A percentile compares a stretch with the other conserved stretches of the same genome.
These are phyloP conservation scores for Trissolcus japonicus DNA, from an alignment of 2,888 invertebrate genomes.

Conservation along the genomic window DNA sequence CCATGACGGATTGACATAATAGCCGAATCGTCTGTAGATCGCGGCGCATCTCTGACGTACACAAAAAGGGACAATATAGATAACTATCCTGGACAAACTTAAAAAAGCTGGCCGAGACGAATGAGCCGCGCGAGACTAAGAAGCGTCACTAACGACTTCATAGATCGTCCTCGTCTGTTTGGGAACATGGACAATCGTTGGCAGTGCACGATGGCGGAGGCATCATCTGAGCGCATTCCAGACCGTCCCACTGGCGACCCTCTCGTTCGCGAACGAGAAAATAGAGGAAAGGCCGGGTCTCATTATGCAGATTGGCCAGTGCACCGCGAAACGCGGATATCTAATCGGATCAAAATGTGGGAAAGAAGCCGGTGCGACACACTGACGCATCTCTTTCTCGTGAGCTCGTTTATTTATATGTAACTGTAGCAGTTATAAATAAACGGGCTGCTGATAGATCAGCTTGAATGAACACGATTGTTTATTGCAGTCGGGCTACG, in stretches of 20 bases:
- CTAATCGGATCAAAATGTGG: constrained; percentile 67
- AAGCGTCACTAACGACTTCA: constrained; percentile 73
- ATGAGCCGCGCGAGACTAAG: constrained; percentile 53
- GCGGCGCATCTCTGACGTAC: constrained; percentile 25
- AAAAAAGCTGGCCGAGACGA: constrained; percentile 49
- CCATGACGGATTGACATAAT: constrained; percentile 19
- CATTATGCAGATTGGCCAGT: constrained; percentile 62
- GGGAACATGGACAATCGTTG: constrained; percentile 44
- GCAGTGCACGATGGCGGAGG: constrained; percentile 40
- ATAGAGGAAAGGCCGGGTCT: constrained; percentile 58
- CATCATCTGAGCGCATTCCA: constrained; percentile 48
- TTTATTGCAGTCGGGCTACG: no score
- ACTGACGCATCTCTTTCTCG: constrained; percentile 28
- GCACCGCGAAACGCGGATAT: constrained; percentile 61
- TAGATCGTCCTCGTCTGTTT: constrained; percentile 64
- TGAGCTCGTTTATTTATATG: constrained; percentile 21
- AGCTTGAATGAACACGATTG: no score
- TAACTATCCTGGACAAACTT: constrained; percentile 17
- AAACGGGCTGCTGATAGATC: no score
- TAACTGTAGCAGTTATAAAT: no score
- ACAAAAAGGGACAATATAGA: constrained; percentile 35
- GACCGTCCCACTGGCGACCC: constrained; percentile 53
- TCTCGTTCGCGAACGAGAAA: constrained; percentile 55
- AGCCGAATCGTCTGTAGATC: constrained; percentile 16
- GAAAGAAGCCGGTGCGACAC: constrained; percentile 59